Evolutionary conservation across 30 jellyfish, hydroid and myxozoan genomes (phyloP).

Genomic region (Turritopsis dohrnii): DNA sequence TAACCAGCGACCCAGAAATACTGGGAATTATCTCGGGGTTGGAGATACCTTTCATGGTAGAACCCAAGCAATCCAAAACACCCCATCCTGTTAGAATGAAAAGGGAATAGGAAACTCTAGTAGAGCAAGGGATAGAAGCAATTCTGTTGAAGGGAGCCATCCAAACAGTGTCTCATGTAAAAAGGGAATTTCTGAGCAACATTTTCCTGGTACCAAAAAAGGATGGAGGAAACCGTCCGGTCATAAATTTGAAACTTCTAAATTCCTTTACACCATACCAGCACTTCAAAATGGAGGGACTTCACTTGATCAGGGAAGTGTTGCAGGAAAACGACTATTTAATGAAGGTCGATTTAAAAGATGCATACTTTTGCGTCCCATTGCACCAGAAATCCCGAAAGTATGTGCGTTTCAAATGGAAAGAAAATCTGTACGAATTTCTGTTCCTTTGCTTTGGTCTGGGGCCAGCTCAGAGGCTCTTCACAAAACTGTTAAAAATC

Average conservation of each 20-base stretch:
- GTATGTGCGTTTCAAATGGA: conserved; percentile 24
- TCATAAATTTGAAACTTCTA: neutral
- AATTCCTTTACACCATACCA: conserved; percentile 3
- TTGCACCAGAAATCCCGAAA: conserved; percentile 21
- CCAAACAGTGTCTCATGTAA: neutral
- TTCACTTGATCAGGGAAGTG: neutral
- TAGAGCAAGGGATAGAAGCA: neutral
- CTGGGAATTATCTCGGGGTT: neutral
- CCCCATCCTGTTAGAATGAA: neutral
- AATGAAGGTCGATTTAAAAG: conserved; percentile 37
- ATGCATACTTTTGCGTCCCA: conserved; percentile 35
- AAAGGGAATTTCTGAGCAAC: neutral
- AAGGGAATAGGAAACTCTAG: neutral
- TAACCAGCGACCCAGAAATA: neutral
- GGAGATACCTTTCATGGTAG: conserved; percentile 10
- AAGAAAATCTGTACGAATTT: conserved; percentile 25
- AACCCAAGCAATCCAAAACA: neutral
- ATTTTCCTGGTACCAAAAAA: conserved; percentile 8
- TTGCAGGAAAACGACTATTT: conserved; percentile 42
- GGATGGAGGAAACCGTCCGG: conserved; percentile 7
- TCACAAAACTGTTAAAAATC: conserved; percentile 29
- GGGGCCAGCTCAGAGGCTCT: conserved; percentile 39
- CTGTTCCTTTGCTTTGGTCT: conserved; percentile 41
- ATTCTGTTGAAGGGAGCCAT: conserved; percentile 15
- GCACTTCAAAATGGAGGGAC: conserved; percentile 13